phyloP scores from a whole-genome alignment of 2,113 vertebrate genomes.

The Ovis aries region ARS-UI_Ramb_v3.0 NC_056068.1:23226001-23226500 shows the following conservation, averaged over 20 bases:
- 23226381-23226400: background rate
- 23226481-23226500: background rate
- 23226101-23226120: background rate
- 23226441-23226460: background rate
- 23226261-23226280: background rate
- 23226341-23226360: background rate
- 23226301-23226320: background rate
- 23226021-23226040: background rate
- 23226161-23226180: slow-evolving; percentile 43
- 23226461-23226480: background rate
- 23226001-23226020: slow-evolving; percentile 24
- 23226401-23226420: background rate
- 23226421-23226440: background rate
- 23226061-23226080: background rate
- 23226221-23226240: slow-evolving; percentile 37
- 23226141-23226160: slow-evolving; percentile 40
- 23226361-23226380: background rate
- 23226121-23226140: slow-evolving; percentile 6
- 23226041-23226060: background rate
- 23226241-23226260: slow-evolving; percentile 14
- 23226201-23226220: slow-evolving; percentile 18
- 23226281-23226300: rapidly evolving
- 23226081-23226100: background rate
- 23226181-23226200: slow-evolving; percentile 24
- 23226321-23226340: background rate